These are phyloP conservation scores for Rhea americana DNA, from an alignment of 2,113 vertebrate genomes.

Conservation along the genomic window DNA sequence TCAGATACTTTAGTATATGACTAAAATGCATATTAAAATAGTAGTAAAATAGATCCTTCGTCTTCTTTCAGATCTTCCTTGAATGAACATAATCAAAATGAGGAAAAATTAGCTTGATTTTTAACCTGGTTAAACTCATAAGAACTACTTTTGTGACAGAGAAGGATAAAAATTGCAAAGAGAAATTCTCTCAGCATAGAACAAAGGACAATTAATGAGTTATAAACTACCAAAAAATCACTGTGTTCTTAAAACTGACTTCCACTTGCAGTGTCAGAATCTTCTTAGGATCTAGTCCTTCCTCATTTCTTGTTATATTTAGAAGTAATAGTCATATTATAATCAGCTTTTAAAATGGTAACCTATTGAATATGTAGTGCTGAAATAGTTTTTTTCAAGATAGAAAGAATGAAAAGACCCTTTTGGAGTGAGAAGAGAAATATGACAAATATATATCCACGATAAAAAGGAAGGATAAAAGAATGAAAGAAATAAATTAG, in stretches of 20 bases:
- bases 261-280: not conserved
- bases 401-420: not conserved
- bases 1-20: not conserved
- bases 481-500: not conserved
- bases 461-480: accelerated
- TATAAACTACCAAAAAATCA: not conserved
- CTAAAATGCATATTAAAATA: too few species aligned
- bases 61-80: not conserved
- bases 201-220: not conserved
- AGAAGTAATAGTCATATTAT: not conserved
- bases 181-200: not conserved
- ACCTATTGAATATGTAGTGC: not conserved
- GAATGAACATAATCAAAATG: not conserved
- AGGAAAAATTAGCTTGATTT: not conserved
- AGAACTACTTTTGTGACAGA: not conserved
- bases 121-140: not conserved
- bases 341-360: not conserved
- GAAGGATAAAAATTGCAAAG: not conserved
- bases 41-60: not conserved
- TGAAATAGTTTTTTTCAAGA: not conserved
- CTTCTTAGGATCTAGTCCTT: not conserved
- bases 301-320: not conserved
- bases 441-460: not conserved
- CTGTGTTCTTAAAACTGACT: not conserved
- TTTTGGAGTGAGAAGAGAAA: not conserved